Evolutionary conservation across 2,888 invertebrate species (phyloP), one percentile per base, ranked within the genome.

Genomic region (Eledone cirrhosa): DNA sequence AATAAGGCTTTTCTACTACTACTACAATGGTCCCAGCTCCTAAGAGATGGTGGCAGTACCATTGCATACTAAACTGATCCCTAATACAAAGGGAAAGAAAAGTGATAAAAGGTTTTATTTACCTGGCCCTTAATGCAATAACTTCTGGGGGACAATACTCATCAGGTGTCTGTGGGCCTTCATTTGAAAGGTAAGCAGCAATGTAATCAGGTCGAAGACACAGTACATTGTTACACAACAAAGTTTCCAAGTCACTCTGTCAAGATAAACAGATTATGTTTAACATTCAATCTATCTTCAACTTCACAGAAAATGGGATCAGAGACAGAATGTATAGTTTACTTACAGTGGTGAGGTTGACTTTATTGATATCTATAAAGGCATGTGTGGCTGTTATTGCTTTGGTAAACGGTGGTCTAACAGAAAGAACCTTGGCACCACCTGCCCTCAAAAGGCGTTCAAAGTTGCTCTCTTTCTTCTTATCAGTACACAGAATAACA

Each of bases 401-500:
- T 78, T 92, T 90, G 14, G 91, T 91, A 90, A 93, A 94, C 0
- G 94, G 93, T 0, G 93, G 87, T 79, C 87, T 87, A 83, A 48
- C 92, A 48, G 93, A 92, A 0, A 94, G 90, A 33, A 95, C 93
- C 0, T 87, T 87, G 0, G 96, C 97, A 0, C 94, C 95, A 0
- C 97, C 97, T 0, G 96, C 95, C 78, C 92, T 92, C 63, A 97
- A 92, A 0, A 97, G 93, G 80, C 95, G 91, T 92, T 92, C 82
- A 95, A 93, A 84, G 94, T 93, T 41, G 92, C 93, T 77, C 92
- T 92, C 85, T 93, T 93, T 59, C 92, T 92, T 13, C 92, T 90
- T 27, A 78, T 93, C 92, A 79, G 95, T 93, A 86, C 93, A 93
- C 79, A 94, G 88, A 76, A 94, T 67, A 59, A 91, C 88, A 63